phyloP scores from a whole-genome alignment of 2,113 vertebrate genomes.

The Taurulus bubalis region DNA sequence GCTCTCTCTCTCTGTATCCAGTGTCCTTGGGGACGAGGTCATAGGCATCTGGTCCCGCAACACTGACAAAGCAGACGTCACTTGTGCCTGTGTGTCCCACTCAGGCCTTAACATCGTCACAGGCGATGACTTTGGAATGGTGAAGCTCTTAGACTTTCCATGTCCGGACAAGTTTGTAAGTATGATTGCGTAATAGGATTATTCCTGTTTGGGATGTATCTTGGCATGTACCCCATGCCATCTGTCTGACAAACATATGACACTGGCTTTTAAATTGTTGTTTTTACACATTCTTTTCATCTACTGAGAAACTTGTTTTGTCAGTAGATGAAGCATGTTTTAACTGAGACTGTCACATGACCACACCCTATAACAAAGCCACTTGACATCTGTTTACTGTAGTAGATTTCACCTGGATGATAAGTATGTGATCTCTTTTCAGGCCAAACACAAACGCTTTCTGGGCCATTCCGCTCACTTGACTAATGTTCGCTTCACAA shows the following conservation, averaged over 20 bases:
- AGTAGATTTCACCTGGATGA: constrained; percentile 1
- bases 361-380: not conserved
- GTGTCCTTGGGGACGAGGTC: constrained; percentile 96
- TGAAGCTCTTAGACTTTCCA: constrained; percentile 98
- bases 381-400: not conserved
- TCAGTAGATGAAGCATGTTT: not conserved
- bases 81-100: constrained; percentile 96
- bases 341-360: not conserved
- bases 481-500: constrained; percentile 95
- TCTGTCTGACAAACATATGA: not conserved
- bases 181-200: constrained; percentile 51
- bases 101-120: constrained; percentile 97
- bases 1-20: constrained; percentile 61
- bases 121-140: constrained; percentile 98
- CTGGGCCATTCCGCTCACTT: constrained; percentile 96
- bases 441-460: constrained; percentile 99
- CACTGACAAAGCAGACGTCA: constrained; percentile 94
- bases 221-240: not conserved
- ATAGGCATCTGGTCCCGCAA: constrained; percentile 97
- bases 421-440: constrained; percentile 41
- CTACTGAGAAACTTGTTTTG: not conserved
- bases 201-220: not conserved
- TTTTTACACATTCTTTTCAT: not conserved
- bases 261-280: not conserved
- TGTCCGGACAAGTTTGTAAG: constrained; percentile 99